Conservation (phyloP, 2,113 vertebrate species). For the Dromaius novaehollandiae region DNA sequence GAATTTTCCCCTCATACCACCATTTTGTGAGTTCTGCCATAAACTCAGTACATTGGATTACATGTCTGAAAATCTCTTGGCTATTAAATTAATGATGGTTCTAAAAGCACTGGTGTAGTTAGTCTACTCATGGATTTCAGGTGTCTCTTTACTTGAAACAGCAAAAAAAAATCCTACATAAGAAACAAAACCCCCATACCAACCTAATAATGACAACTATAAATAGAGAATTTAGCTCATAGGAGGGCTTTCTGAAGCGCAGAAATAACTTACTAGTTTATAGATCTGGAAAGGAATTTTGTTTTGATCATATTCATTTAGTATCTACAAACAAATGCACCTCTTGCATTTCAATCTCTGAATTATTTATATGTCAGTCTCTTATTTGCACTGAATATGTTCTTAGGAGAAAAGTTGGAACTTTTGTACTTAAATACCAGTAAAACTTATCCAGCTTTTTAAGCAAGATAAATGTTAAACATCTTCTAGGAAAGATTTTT, state of each 20-base stretch:
- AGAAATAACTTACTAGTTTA: neutral
- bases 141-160: neutral
- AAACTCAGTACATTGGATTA: neutral
- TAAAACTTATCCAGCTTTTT: neutral
- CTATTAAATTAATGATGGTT: neutral
- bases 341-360: neutral
- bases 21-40: neutral
- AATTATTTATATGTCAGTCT: neutral
- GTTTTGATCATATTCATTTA: neutral
- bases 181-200: too few relatives aligned
- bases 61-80: neutral
- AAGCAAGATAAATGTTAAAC: too few relatives aligned
- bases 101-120: neutral
- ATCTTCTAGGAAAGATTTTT: neutral
- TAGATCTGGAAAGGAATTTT: neutral
- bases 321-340: neutral
- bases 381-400: neutral
- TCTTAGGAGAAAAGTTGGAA: neutral
- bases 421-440: neutral
- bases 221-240: neutral
- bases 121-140: neutral
- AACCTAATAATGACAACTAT: too few relatives aligned
- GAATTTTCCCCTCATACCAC: neutral
- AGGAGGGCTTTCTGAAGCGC: neutral
- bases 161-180: neutral